phyloP scores from a whole-genome alignment of 2,113 vertebrate genomes.

The Pterophyllum scalare region DNA sequence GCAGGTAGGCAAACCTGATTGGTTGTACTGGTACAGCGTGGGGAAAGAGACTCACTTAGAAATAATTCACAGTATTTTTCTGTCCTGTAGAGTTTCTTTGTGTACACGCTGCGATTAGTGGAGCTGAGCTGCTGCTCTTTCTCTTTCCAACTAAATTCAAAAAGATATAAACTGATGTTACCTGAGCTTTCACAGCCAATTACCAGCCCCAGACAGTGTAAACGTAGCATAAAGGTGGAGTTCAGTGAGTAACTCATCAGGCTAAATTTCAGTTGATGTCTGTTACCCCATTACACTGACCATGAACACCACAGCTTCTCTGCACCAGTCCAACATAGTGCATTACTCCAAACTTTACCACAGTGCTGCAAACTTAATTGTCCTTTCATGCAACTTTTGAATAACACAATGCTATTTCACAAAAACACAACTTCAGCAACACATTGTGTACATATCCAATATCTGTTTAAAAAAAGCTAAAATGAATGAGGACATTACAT shows the following conservation, averaged over 20 bases:
- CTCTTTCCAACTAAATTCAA: neutral
- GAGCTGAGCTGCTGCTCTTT: no score
- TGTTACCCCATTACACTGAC: neutral
- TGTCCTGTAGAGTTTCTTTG: neutral
- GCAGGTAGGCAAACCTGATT: neutral
- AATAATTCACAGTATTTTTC: neutral
- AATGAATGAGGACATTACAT: no score
- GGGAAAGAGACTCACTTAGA: neutral
- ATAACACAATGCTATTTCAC: no score
- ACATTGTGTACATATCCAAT: no score
- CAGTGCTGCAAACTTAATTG: no score
- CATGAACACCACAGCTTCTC: no score
- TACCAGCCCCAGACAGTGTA: neutral
- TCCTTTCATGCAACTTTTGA: no score
- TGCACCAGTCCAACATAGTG: no score
- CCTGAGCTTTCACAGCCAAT: neutral
- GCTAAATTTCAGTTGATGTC: neutral
- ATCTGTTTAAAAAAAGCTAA: no score
- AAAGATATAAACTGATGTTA: neutral
- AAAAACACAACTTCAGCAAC: no score
- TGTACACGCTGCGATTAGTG: neutral
- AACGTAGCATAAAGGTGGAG: neutral
- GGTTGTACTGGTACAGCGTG: neutral
- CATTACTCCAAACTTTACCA: no score
- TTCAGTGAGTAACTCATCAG: neutral